Conservation (phyloP, 2,888 invertebrate genomes). For the Trissolcus brochymenae region DNA sequence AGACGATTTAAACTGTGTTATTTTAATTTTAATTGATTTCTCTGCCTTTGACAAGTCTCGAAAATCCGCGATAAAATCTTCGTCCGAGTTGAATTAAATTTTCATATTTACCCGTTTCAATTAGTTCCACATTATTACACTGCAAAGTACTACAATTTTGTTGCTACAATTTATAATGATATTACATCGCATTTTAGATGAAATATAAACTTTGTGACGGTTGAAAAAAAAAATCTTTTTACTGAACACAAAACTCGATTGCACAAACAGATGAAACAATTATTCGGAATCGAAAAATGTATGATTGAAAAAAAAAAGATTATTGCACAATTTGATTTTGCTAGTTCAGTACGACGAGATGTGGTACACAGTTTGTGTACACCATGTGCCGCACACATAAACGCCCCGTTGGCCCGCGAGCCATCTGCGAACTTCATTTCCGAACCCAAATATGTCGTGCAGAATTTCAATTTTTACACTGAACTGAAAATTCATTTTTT, state of each 20-base stretch:
- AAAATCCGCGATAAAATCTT: background rate
- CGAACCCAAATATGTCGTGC: conserved; percentile 33
- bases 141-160: no score
- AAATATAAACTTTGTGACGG: no score
- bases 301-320: no score
- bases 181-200: no score
- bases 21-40: conserved; percentile 20
- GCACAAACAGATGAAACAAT: no score
- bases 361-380: no score
- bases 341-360: no score
- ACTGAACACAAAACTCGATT: no score
- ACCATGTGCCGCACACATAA: conserved; percentile 9
- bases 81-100: conserved; percentile 10
- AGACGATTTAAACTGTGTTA: conserved; percentile 1
- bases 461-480: conserved; percentile 18
- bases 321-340: no score
- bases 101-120: conserved; percentile 14
- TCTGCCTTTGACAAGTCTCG: conserved; percentile 10
- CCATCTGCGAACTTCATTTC: conserved; percentile 44
- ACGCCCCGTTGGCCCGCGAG: conserved; percentile 32
- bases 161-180: no score
- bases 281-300: no score
- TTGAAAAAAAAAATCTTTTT: no score
- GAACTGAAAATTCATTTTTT: background rate
- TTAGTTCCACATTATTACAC: background rate